These are phyloP conservation scores for Apocrypta bakeri DNA, from an alignment of 1,140 invertebrate genomes.

Conservation along the genomic window DNA sequence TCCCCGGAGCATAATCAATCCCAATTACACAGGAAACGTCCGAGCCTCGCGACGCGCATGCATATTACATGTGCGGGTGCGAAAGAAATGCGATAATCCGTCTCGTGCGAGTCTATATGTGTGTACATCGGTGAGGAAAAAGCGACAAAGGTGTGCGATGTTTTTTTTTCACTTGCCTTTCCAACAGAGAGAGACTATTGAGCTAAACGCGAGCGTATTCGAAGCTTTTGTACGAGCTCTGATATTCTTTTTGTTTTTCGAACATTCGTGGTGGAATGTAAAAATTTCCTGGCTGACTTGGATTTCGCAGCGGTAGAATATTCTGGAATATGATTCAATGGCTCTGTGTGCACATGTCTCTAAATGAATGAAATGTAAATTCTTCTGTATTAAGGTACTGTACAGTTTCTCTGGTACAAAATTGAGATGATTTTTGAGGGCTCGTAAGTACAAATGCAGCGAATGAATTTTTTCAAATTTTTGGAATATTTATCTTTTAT, in stretches of 20 bases:
- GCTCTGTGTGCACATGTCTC: not conserved
- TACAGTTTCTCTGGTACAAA: no score
- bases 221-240: not conserved
- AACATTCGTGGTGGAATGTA: not conserved
- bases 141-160: not conserved
- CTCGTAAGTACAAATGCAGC: no score
- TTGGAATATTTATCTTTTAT: no score
- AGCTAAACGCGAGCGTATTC: no score
- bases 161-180: constrained; percentile 6
- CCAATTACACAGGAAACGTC: constrained; percentile 34
- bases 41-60: constrained; percentile 27
- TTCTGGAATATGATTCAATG: not conserved
- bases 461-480: no score
- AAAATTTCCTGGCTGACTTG: not conserved
- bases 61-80: constrained; percentile 34
- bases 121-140: not conserved
- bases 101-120: not conserved
- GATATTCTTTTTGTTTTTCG: not conserved
- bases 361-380: not conserved
- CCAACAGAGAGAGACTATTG: not conserved
- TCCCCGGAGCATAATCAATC: constrained; percentile 46
- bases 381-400: no score
- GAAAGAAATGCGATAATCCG: constrained; percentile 7
- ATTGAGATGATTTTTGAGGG: no score
- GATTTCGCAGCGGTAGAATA: not conserved